phyloP scores from a whole-genome alignment of 2,113 vertebrate genomes.

The Passer montanus region DNA sequence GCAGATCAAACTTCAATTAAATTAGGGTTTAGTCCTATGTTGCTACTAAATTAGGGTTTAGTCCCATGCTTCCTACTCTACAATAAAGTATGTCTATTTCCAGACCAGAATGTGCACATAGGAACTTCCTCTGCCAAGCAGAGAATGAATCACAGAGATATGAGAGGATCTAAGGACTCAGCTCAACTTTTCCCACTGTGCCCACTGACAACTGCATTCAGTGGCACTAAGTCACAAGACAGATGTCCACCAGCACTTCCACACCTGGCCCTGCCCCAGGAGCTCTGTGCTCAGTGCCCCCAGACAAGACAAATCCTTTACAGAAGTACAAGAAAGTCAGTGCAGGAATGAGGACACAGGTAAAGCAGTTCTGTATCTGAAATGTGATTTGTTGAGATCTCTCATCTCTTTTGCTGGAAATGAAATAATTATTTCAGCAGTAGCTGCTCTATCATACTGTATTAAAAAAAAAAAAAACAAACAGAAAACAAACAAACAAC shows the following conservation, averaged over 20 bases:
- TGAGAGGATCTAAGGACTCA: not conserved
- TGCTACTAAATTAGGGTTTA: not conserved
- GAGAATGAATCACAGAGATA: not conserved
- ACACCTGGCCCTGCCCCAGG: not conserved
- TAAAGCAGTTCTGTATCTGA: not conserved
- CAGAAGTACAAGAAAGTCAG: not conserved
- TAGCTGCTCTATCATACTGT: not conserved
- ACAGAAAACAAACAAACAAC: too few relatives aligned
- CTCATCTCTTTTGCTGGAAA: not conserved
- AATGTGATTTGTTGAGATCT: not conserved
- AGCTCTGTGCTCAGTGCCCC: not conserved
- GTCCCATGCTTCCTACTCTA: not conserved
- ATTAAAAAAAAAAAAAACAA: not conserved
- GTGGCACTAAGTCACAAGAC: not conserved
- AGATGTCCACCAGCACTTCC: not conserved
- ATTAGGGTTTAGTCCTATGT: not conserved
- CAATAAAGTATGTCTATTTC: not conserved
- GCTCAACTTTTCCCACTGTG: not conserved
- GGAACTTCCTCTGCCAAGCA: not conserved
- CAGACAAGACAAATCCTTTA: not conserved
- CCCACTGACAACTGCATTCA: not conserved
- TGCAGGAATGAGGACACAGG: fast-evolving
- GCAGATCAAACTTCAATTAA: not conserved
- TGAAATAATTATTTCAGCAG: not conserved
- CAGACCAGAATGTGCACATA: not conserved